phyloP scores from a whole-genome alignment of 2,797 vertebrate genomes.

The Adelosebastes latens region DNA sequence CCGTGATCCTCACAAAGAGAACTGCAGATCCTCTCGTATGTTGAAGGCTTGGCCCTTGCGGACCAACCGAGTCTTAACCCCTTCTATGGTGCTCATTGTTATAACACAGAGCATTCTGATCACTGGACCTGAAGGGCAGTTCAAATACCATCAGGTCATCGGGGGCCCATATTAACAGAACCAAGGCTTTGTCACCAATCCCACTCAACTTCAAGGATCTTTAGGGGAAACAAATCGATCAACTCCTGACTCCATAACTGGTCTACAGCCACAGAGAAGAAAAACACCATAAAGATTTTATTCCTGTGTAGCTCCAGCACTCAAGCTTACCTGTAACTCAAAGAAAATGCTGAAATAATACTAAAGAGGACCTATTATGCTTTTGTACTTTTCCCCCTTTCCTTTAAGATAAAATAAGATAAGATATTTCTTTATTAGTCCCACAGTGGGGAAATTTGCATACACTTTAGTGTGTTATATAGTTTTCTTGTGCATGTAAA shows the following conservation, averaged over 20 bases:
- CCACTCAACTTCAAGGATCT: conserved; percentile 75
- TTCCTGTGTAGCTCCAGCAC: background rate
- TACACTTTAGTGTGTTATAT: background rate
- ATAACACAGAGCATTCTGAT: conserved; percentile 72
- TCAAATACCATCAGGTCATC: conserved; percentile 79
- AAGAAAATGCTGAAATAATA: background rate
- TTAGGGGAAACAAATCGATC: conserved; percentile 80
- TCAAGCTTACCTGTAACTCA: background rate
- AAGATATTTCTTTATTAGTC: too few relatives aligned
- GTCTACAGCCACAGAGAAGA: conserved; percentile 26
- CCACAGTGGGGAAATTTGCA: too few relatives aligned
- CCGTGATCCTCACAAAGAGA: conserved; percentile 70
- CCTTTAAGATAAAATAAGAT: fast-evolving
- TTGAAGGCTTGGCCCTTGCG: conserved; percentile 73
- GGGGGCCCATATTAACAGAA: conserved; percentile 77
- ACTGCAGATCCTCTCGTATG: conserved; percentile 68
- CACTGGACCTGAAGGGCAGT: conserved; percentile 69
- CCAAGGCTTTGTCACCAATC: conserved; percentile 80
- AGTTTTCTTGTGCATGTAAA: too few relatives aligned
- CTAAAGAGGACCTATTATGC: background rate
- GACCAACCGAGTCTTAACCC: conserved; percentile 75
- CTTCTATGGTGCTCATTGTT: conserved; percentile 56
- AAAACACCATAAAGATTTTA: conserved; percentile 34
- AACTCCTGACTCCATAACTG: conserved; percentile 71
- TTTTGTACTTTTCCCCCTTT: background rate